Evolutionary conservation across 2,797 vertebrate genomes (phyloP).

Genomic region (Semotilus atromaculatus): DNA sequence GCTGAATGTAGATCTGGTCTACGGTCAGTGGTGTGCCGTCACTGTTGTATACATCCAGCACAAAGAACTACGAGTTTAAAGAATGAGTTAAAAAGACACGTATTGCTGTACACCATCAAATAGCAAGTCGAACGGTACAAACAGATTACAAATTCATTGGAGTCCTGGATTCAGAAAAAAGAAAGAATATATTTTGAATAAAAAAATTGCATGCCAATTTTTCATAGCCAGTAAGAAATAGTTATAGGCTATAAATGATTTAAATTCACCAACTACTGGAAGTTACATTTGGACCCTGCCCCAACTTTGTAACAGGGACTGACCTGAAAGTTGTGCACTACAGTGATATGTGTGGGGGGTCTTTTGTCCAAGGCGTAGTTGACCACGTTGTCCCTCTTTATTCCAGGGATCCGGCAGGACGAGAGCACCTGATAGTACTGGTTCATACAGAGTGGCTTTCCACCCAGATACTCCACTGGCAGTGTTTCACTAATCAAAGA

Average conservation of each 20-base stretch:
- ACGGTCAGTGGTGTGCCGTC: conserved; percentile 84
- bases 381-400: conserved; percentile 86
- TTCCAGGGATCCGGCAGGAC: conserved; percentile 91
- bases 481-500: conserved; percentile 83
- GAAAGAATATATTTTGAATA: neutral
- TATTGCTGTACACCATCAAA: neutral
- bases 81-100: neutral
- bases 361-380: conserved; percentile 84
- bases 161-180: neutral
- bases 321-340: conserved; percentile 93
- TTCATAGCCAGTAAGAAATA: neutral
- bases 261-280: neutral
- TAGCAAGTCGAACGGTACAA: neutral
- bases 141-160: neutral
- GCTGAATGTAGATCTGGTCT: conserved; percentile 88
- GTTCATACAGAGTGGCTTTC: conserved; percentile 92
- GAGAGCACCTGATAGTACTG: conserved; percentile 97
- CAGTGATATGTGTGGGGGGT: conserved; percentile 86
- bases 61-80: conserved; percentile 84
- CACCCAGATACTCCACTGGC: conserved; percentile 88
- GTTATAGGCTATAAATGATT: neutral
- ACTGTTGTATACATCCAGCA: conserved; percentile 89
- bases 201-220: neutral
- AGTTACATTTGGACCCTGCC: neutral
- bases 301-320: neutral